Evolutionary conservation across 2,113 vertebrate species (phyloP).

Genomic region (Mesocricetus auratus): DNA sequence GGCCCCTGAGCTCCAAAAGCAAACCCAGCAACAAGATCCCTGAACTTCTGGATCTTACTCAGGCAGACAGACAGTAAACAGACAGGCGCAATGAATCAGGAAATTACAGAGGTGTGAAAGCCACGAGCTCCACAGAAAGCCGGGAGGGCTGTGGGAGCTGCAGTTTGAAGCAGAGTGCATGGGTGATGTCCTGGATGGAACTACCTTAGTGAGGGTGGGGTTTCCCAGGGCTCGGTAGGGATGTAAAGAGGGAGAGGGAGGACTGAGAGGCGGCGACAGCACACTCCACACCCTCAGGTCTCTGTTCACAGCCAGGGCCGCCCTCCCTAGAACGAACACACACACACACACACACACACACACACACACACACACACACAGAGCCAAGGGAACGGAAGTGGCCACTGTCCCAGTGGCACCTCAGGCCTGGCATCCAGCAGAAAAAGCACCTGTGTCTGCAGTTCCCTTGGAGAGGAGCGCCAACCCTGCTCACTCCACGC

Average conservation of each 20-base stretch:
- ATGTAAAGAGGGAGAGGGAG: rapidly evolving
- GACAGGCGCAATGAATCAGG: neutral
- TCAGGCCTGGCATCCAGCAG: rapidly evolving
- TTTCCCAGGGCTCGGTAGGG: neutral
- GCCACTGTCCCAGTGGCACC: rapidly evolving
- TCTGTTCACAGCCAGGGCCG: neutral
- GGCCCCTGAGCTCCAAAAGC: neutral
- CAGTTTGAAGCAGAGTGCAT: neutral
- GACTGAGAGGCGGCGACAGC: neutral
- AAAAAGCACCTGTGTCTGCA: neutral
- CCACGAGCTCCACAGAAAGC: neutral
- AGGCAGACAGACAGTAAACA: neutral
- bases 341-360: neutral
- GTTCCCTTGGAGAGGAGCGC: neutral
- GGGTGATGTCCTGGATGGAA: neutral
- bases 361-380: neutral
- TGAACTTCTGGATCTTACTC: neutral
- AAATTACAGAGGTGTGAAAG: neutral
- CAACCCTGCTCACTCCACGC: neutral
- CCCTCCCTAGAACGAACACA: too few relatives aligned
- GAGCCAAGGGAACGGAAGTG: neutral
- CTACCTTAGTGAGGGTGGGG: neutral
- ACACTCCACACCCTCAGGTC: neutral
- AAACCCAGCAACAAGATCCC: neutral
- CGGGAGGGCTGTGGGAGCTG: neutral